These are phyloP conservation scores for Chromis chromis DNA, from an alignment of 2,797 vertebrate genomes.

Conservation along the genomic window DNA sequence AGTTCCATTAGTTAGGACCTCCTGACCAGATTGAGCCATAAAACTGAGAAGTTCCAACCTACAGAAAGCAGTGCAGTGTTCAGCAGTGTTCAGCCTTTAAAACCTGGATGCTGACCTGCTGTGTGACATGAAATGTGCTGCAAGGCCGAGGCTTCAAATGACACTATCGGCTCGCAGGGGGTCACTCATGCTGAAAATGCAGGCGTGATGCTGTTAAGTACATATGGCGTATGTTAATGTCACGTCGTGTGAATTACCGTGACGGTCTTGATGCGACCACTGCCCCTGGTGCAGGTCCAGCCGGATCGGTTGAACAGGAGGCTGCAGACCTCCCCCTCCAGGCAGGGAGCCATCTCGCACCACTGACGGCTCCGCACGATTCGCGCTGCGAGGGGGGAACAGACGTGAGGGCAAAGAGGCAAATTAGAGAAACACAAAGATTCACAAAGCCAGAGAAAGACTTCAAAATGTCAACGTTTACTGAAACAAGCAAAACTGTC, in stretches of 20 bases:
- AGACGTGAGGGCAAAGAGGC: constrained; percentile 48
- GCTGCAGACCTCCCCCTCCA: constrained; percentile 88
- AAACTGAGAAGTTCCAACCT: background rate
- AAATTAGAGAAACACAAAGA: constrained; percentile 41
- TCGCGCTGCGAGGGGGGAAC: constrained; percentile 74
- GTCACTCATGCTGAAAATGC: constrained; percentile 19
- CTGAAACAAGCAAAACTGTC: constrained; percentile 23
- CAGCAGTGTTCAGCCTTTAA: constrained; percentile 27
- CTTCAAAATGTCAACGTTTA: constrained; percentile 41
- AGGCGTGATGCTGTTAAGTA: constrained; percentile 33
- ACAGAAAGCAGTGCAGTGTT: constrained; percentile 8
- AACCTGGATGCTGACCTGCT: constrained; percentile 20
- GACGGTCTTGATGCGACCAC: constrained; percentile 90
- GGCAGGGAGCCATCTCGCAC: constrained; percentile 90
- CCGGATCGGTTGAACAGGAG: constrained; percentile 89
- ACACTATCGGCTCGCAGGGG: constrained; percentile 8
- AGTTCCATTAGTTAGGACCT: background rate
- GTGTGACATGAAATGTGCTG: constrained; percentile 28
- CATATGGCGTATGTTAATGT: constrained; percentile 53
- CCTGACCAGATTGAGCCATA: background rate
- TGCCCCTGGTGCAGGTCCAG: constrained; percentile 89
- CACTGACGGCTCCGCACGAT: constrained; percentile 89
- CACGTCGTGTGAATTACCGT: constrained; percentile 82
- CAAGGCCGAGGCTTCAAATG: constrained; percentile 18
- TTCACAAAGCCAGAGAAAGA: constrained; percentile 21